phyloP scores from a whole-genome alignment of 2,113 vertebrate species.

The Oreotrochilus melanogaster region DNA sequence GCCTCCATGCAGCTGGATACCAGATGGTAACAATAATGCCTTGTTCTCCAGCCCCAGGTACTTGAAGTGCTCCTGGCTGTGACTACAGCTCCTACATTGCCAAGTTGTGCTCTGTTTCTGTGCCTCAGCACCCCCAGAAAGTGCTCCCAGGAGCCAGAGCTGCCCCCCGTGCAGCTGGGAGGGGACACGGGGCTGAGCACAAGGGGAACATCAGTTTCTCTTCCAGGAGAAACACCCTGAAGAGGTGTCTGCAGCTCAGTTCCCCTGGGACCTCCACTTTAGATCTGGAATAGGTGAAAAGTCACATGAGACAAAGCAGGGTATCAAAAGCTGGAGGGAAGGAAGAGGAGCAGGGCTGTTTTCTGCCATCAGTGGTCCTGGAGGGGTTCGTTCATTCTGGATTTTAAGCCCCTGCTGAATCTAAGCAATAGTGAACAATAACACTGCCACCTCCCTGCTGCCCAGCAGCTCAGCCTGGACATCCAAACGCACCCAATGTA shows the following conservation, averaged over 20 bases:
- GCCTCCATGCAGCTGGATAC: conserved; percentile 8
- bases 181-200: neutral
- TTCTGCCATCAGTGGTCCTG: neutral
- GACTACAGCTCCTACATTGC: neutral
- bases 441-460: no score
- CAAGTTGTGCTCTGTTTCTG: neutral
- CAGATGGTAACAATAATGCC: neutral
- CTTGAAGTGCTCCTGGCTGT: neutral
- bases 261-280: neutral
- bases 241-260: neutral
- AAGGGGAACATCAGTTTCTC: neutral
- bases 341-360: neutral
- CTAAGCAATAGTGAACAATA: neutral
- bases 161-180: neutral
- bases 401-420: neutral
- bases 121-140: neutral
- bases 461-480: neutral
- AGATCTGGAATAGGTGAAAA: neutral
- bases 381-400: neutral
- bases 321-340: neutral
- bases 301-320: neutral
- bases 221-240: neutral
- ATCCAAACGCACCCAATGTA: accelerated
- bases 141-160: neutral
- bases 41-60: neutral